Conservation (phyloP, 2,113 vertebrate species). For the Serilophus lunatus region DNA sequence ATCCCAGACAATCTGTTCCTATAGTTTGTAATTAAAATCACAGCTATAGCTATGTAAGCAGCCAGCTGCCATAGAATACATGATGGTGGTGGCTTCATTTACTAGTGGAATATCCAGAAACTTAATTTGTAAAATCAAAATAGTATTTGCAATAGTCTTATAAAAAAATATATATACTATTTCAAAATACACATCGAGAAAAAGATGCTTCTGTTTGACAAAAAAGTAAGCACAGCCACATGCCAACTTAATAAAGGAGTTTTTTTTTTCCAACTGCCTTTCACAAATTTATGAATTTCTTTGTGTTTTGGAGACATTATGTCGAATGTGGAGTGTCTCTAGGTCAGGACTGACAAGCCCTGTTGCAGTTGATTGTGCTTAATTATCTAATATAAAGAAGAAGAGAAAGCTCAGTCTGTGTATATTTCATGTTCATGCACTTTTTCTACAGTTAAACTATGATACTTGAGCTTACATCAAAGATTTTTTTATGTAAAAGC, state of each 20-base stretch:
- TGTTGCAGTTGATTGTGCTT: neutral
- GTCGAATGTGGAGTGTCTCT: neutral
- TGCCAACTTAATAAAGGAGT: neutral
- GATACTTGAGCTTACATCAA: neutral
- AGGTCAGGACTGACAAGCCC: neutral
- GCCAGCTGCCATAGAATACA: neutral
- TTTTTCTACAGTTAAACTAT: neutral
- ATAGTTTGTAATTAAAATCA: neutral
- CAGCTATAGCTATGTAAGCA: neutral
- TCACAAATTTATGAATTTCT: neutral
- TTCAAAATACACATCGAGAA: neutral
- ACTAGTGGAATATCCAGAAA: neutral
- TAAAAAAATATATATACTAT: neutral
- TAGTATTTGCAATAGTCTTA: neutral
- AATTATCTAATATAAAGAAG: neutral
- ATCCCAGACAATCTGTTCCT: neutral
- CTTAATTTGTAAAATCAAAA: neutral
- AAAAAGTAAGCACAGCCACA: neutral
- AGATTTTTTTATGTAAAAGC: neutral
- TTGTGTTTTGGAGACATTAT: neutral
- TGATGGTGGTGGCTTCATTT: neutral
- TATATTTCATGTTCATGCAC: neutral
- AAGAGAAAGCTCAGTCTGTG: neutral
- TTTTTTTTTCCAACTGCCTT: neutral
- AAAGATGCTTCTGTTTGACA: neutral